Evolutionary conservation across 2,888 invertebrate species (phyloP), one percentile per base, ranked within the genome.

Genomic region (Ceratothoa steindachneri): DNA sequence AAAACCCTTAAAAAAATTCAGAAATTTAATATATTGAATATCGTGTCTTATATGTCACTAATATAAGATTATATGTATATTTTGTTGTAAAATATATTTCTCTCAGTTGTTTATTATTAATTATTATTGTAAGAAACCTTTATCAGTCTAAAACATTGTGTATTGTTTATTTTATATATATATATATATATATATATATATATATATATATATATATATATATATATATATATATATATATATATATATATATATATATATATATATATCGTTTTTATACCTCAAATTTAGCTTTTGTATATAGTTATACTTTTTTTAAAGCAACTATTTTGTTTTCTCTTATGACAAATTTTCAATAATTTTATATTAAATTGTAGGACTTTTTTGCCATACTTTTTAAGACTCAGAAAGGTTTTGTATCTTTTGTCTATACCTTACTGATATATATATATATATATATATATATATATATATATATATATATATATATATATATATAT

Each of bases 161-260:
- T 41, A 41, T 9, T 41, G 5, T 9, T 15, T 41, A 15, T 41
- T 41, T 41, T 41, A 9, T 5, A 9, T 22, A 60, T 22, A 24
- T 22, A 60, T 22, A 60, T 60, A 22, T 60, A 60, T 60, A 60
- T 60, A 60, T 60, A 60, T 60, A 60, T 60, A 60, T 60, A 60
- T 60, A 60, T 60, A 60, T 60, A 60, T 60, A 60, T 60, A 60
- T 60, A 60, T 60, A 24, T 51, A 29, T 68, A 68, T 19, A 30
- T 30, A 30, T 28, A 29, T 30, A 29, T 29, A 30, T 31, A 31
- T 30, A 30, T 31, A 31, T 22, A 67, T 28, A 29, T 30, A 67
- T 41, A 67, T 29, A 67, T 67, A 67, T 67, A 67, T 65, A 65
- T 65, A 65, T 65, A 65, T 29, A 65, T 29, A 65, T 29, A 28